Evolutionary conservation across 2,797 vertebrate genomes (phyloP).

Genomic region (Nannoperca australis): DNA sequence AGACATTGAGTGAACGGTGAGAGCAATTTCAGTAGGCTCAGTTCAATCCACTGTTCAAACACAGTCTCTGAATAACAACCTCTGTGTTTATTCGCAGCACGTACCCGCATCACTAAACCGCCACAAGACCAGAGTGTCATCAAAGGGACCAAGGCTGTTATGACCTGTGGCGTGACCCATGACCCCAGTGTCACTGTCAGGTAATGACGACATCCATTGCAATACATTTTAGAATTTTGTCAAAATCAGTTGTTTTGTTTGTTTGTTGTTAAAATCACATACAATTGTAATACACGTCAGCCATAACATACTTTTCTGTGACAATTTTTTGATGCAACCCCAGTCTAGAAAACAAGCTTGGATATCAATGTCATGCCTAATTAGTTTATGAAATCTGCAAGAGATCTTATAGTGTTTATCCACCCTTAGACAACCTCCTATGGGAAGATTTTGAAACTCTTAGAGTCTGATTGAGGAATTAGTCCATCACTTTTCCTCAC

Average conservation of each 20-base stretch:
- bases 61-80: slow-evolving; percentile 37
- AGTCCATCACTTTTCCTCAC: slow-evolving; percentile 47
- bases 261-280: not conserved
- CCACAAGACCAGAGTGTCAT: slow-evolving; percentile 97
- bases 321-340: slow-evolving; percentile 20
- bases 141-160: slow-evolving; percentile 95
- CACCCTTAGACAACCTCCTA: slow-evolving; percentile 63
- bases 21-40: slow-evolving; percentile 30
- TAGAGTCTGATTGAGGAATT: slow-evolving; percentile 75
- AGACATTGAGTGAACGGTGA: slow-evolving; percentile 56
- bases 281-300: not conserved
- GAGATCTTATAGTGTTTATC: slow-evolving; percentile 67
- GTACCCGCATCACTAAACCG: slow-evolving; percentile 93
- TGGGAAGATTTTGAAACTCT: slow-evolving; percentile 68
- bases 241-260: no score
- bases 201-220: slow-evolving; percentile 71
- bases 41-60: slow-evolving; percentile 55
- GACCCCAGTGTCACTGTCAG: slow-evolving; percentile 93
- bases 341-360: slow-evolving; percentile 29
- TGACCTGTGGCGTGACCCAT: slow-evolving; percentile 95
- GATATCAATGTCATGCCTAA: slow-evolving; percentile 55
- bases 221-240: not conserved
- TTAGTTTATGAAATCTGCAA: slow-evolving; percentile 70
- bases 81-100: slow-evolving; percentile 84
- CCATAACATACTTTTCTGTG: not conserved